Evolutionary conservation across 2,113 vertebrate species (phyloP).

Genomic region (Psilopsiagon aurifrons): DNA sequence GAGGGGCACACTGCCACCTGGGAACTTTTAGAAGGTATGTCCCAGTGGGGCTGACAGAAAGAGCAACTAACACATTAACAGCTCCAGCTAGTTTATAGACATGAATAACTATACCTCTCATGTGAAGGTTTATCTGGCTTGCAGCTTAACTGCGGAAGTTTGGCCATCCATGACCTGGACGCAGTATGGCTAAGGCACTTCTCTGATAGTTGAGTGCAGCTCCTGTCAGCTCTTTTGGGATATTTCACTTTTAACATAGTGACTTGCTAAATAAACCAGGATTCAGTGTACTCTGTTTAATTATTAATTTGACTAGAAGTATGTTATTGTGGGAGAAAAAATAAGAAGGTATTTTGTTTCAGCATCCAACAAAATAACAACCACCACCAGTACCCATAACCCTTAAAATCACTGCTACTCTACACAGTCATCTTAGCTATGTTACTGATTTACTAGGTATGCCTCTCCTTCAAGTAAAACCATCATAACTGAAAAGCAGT

Average conservation of each 20-base stretch:
- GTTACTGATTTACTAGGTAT: neutral
- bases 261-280: neutral
- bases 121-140: neutral
- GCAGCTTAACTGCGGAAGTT: accelerated
- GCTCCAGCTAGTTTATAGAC: neutral
- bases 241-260: neutral
- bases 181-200: accelerated
- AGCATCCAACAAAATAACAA: neutral
- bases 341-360: neutral
- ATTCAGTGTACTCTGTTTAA: neutral
- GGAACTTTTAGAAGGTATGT: neutral
- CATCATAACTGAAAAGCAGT: neutral
- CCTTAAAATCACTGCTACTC: neutral
- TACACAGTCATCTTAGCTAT: neutral
- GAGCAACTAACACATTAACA: neutral
- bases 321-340: neutral
- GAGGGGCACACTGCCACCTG: neutral
- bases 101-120: neutral
- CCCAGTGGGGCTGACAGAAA: neutral
- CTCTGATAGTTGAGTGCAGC: neutral
- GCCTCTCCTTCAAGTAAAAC: neutral
- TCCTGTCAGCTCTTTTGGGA: neutral
- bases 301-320: neutral
- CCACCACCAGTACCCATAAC: neutral
- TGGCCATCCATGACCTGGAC: neutral